Percentiles rank a stretch among this genome's conserved stretches.
phyloP scores from a whole-genome alignment of 2,797 vertebrate species.

The Luscinia luscinia region DNA sequence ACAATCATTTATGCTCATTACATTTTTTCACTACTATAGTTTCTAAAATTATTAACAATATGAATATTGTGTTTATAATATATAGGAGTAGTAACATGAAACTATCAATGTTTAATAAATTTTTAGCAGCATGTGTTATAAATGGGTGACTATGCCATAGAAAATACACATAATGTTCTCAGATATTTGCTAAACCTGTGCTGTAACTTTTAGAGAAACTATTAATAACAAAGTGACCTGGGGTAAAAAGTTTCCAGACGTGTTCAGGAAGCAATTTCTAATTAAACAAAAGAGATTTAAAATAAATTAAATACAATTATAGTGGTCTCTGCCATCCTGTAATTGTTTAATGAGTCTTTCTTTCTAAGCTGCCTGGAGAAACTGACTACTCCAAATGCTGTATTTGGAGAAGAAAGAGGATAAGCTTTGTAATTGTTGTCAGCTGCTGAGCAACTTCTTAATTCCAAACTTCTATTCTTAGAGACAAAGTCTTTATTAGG shows the following conservation, averaged over 20 bases:
- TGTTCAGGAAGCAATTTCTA: slow-evolving; percentile 41
- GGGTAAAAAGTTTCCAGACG: slow-evolving; percentile 9
- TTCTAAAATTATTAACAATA: slow-evolving; percentile 54
- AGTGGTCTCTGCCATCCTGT: neutral
- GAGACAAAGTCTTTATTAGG: neutral
- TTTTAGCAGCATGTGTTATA: slow-evolving; percentile 53
- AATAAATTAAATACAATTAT: slow-evolving; percentile 20
- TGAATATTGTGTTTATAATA: slow-evolving; percentile 45
- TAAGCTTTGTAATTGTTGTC: neutral
- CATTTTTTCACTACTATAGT: neutral
- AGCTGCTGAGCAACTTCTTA: neutral
- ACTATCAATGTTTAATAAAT: slow-evolving; percentile 61
- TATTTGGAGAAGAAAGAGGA: neutral
- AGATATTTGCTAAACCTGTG: slow-evolving; percentile 31
- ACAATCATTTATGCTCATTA: neutral
- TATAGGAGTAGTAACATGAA: slow-evolving; percentile 36
- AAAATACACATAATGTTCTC: slow-evolving; percentile 61
- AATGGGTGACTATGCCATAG: slow-evolving; percentile 31
- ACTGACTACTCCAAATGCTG: neutral
- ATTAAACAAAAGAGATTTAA: slow-evolving; percentile 54
- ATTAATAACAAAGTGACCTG: slow-evolving; percentile 38
- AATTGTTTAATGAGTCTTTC: slow-evolving; percentile 21
- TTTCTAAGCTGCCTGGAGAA: neutral
- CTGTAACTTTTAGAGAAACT: slow-evolving; percentile 41
- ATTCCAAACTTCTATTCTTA: neutral